Evolutionary conservation across 2,797 vertebrate species (phyloP), one percentile per base, ranked within the genome.

Genomic region (Sebastes itinus): DNA sequence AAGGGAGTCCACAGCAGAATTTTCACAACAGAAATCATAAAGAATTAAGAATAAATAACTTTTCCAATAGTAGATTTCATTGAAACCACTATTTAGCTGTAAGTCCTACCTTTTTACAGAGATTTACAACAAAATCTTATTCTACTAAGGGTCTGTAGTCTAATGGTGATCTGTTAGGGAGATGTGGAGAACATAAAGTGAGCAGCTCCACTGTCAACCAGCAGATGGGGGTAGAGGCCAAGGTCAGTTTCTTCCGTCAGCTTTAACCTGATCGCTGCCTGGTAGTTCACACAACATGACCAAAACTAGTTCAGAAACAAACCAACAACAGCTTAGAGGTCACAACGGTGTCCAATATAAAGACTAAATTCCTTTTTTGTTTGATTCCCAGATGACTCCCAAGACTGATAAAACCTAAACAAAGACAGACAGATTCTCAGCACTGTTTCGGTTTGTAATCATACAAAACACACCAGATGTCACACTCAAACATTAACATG

Each of bases 211-310:
- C 58, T 27, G 33, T 54, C 5, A 12, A 77, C 89, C 90, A 92
- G 81, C 77, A 94, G 92, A 30, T 70, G 92, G 92, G 14, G 79
- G 10, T 83, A 79, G 88, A 94, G 55, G 38, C 66, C 62, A 49
- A 46, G 22, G 1, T 69, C 73, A 35, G 22, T 55, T 30, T 64
- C 35, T 2, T 46, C 68, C 69, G 13, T 8, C 49, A n/a, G 70
- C 72, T 80, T 78, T 67, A 62, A 80, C 63, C 56, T 20, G 5
- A 74, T 46, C 27, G 2, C 42, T 5, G 54, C 20, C 52, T 14
- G 4, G 49, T 68, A 3, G 4, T 72, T 76, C 71, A 69, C 65
- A 70, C 68, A 35, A 28, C 59, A 35, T 5, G 12, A 18, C 66
- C 75, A 38, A 12, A 61, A 58, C 35, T 8, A 25, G 33, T 68